A percentile compares a stretch with the other conserved stretches of the same genome.
Conservation (phyloP, 2,888 invertebrate species). For the Nomada hirtipes region DNA sequence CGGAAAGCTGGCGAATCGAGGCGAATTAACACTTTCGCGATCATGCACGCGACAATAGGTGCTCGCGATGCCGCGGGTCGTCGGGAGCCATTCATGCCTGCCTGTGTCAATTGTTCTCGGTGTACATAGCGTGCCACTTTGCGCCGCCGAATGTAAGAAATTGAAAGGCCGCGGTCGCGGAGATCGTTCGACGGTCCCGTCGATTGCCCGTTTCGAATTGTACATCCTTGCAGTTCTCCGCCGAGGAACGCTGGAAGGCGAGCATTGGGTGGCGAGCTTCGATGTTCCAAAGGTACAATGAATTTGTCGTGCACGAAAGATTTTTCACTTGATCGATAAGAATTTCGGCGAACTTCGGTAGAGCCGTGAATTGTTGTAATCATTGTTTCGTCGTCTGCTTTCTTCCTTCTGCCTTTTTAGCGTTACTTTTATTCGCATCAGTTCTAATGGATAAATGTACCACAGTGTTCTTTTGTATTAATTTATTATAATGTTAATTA, state of each 20-base stretch:
- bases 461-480: conserved; percentile 48
- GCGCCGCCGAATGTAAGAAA: not conserved
- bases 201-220: not conserved
- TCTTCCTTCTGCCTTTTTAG: conserved; percentile 33
- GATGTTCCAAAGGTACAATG: conserved; percentile 10
- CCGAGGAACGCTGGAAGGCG: not conserved
- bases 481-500: conserved; percentile 51
- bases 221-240: not conserved
- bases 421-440: conserved; percentile 20
- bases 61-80: not conserved
- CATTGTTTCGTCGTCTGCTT: conserved; percentile 33
- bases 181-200: not conserved
- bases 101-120: conserved; percentile 4
- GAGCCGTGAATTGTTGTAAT: conserved; percentile 39
- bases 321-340: not conserved
- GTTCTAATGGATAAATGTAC: conserved; percentile 41
- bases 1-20: conserved; percentile 21
- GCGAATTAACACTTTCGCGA: conserved; percentile 47
- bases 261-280: not conserved
- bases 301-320: not conserved
- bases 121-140: not conserved
- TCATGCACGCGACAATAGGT: not conserved
- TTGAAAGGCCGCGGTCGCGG: not conserved
- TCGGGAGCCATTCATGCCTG: conserved; percentile 20
- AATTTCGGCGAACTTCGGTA: not conserved